A percentile compares a stretch with the other conserved stretches of the same genome.
Conservation (phyloP, 1,140 invertebrate genomes). For the Spodoptera frugiperda region DNA sequence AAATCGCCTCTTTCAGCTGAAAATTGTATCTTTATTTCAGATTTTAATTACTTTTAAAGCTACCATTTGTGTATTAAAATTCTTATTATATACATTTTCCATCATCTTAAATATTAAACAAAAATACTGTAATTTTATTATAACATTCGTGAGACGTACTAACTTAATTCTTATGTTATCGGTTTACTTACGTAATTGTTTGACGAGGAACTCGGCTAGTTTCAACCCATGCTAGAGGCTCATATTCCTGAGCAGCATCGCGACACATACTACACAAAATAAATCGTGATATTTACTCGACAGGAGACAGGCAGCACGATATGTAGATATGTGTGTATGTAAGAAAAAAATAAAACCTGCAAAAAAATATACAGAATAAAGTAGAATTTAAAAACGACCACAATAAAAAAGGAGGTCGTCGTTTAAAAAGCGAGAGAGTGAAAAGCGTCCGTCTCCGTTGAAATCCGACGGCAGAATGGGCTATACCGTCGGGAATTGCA, state of each 20-base stretch:
- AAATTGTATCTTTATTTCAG: not conserved
- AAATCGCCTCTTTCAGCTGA: constrained; percentile 30
- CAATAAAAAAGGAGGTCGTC: constrained; percentile 25
- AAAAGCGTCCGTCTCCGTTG: constrained; percentile 31
- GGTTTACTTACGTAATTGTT: too few species aligned
- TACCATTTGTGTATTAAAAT: too few species aligned
- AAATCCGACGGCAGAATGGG: constrained; percentile 33
- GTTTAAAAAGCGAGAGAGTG: constrained; percentile 36
- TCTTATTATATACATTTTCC: too few species aligned
- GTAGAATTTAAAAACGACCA: constrained; percentile 9
- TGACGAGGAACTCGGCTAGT: too few species aligned
- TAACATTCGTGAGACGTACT: too few species aligned
- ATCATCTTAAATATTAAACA: too few species aligned
- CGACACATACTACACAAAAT: too few species aligned
- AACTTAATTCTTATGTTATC: too few species aligned
- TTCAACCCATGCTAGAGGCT: too few species aligned
- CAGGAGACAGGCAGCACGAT: not conserved
- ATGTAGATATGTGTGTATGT: not conserved
- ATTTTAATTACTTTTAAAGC: too few species aligned
- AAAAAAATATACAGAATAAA: not conserved
- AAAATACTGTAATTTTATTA: too few species aligned
- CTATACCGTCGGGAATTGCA: constrained; percentile 39
- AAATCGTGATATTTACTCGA: not conserved
- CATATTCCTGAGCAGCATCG: too few species aligned
- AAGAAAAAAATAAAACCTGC: constrained; percentile 21